phyloP scores from a whole-genome alignment of 2,888 invertebrate species.

The Sphaerophoria taeniata region DNA sequence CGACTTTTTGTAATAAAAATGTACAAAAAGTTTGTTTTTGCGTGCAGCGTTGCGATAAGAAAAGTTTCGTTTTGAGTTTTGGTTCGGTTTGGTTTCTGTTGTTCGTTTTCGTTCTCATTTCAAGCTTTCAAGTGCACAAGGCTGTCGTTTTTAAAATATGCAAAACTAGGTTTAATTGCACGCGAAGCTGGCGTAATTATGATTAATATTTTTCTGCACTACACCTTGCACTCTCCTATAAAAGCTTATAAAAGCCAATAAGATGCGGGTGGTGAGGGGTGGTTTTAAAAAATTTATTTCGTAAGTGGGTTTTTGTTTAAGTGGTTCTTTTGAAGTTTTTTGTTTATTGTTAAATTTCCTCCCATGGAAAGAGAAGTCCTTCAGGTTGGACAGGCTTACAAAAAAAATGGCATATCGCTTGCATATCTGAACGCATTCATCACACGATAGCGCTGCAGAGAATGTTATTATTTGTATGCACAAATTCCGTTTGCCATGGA shows the following conservation, averaged over 20 bases:
- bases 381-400: no score
- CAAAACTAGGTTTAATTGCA: conserved; percentile 59
- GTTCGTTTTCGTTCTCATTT: conserved; percentile 23
- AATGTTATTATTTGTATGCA: conserved; percentile 5
- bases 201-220: conserved; percentile 53
- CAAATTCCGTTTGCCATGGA: conserved; percentile 6
- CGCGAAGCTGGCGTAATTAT: conserved; percentile 63
- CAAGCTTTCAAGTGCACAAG: conserved; percentile 58
- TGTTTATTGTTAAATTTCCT: conserved; percentile 1
- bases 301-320: not conserved
- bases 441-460: conserved; percentile 27
- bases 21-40: conserved; percentile 55
- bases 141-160: conserved; percentile 67
- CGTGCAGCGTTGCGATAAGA: conserved; percentile 67
- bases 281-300: conserved; percentile 10
- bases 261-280: not conserved
- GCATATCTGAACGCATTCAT: conserved; percentile 18
- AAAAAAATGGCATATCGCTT: conserved; percentile 4
- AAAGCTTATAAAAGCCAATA: no score
- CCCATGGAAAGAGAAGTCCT: no score
- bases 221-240: not conserved
- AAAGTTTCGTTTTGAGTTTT: conserved; percentile 36
- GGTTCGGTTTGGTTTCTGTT: not conserved
- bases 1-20: conserved; percentile 41
- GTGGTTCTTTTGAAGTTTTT: not conserved